These are phyloP conservation scores for Pseudomugil gertrudae DNA, from an alignment of 2,797 vertebrate genomes.

Conservation along the genomic window DNA sequence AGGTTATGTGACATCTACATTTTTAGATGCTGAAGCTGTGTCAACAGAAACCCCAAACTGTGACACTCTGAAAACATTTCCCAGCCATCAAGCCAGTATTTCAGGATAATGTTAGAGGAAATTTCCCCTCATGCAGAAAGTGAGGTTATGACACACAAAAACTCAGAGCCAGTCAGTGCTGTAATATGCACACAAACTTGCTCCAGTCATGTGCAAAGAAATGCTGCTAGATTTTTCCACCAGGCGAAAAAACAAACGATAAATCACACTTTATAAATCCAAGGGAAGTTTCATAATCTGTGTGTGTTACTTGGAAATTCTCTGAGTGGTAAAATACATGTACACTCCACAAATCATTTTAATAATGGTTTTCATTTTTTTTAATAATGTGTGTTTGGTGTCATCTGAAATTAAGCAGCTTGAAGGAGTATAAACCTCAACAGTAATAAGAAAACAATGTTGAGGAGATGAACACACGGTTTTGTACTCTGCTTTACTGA, in stretches of 20 bases:
- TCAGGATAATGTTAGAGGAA: constrained; percentile 71
- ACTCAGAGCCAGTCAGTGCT: constrained; percentile 56
- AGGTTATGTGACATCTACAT: constrained; percentile 52
- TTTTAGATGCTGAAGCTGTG: constrained; percentile 48
- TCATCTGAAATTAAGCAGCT: constrained; percentile 3
- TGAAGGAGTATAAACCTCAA: constrained; percentile 4
- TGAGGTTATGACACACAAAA: constrained; percentile 67
- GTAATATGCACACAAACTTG: constrained; percentile 54
- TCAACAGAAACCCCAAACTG: constrained; percentile 46
- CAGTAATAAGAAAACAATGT: background rate
- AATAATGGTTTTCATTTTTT: constrained; percentile 16
- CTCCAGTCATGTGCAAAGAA: constrained; percentile 27
- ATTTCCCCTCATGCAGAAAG: constrained; percentile 64
- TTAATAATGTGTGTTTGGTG: constrained; percentile 17
- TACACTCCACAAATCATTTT: constrained; percentile 6
- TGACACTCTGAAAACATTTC: constrained; percentile 65
- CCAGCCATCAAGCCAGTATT: constrained; percentile 63
- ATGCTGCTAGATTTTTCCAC: constrained; percentile 37
- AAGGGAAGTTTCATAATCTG: constrained; percentile 9
- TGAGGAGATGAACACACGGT: background rate
- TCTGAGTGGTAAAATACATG: background rate
- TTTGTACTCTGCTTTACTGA: background rate
- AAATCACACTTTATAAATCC: constrained; percentile 31
- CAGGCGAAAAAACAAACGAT: constrained; percentile 36
- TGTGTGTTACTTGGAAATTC: constrained; percentile 8